Evolutionary conservation across 2,888 invertebrate genomes (phyloP).

Genomic region (Cartodere bifasciata): DNA sequence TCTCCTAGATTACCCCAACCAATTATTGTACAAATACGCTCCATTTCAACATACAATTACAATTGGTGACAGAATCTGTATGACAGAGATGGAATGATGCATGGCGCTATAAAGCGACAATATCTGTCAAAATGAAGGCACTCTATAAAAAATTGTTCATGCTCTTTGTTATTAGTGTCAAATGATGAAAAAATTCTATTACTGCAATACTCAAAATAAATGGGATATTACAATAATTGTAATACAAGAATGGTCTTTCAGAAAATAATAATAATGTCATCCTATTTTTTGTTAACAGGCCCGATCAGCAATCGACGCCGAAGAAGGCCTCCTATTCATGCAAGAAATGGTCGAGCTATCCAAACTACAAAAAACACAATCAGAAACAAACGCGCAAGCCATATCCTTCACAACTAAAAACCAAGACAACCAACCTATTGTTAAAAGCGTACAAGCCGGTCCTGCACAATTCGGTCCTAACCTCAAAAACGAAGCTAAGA

Average conservation of each 20-base stretch:
- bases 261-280: background rate
- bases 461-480: slow-evolving; percentile 85
- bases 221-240: background rate
- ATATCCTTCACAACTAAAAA: slow-evolving; percentile 35
- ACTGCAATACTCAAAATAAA: background rate
- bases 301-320: slow-evolving; percentile 70
- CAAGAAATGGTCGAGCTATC: slow-evolving; percentile 91
- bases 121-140: too few relatives aligned
- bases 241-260: background rate
- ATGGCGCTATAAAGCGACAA: too few relatives aligned
- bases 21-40: too few relatives aligned
- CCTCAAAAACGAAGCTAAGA: slow-evolving; percentile 49
- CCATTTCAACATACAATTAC: too few relatives aligned
- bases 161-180: slow-evolving; percentile 1
- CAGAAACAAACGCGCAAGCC: slow-evolving; percentile 43
- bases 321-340: slow-evolving; percentile 90
- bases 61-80: too few relatives aligned
- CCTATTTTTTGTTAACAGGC: slow-evolving; percentile 68
- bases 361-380: slow-evolving; percentile 48
- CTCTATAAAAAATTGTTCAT: too few relatives aligned
- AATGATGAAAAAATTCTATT: background rate
- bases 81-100: too few relatives aligned
- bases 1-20: too few relatives aligned
- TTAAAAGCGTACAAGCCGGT: slow-evolving; percentile 54
- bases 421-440: slow-evolving; percentile 19